Evolutionary conservation across 2,888 invertebrate genomes (phyloP), one percentile per base, ranked within the genome.

Genomic region (Steinernema carpocapsae): DNA sequence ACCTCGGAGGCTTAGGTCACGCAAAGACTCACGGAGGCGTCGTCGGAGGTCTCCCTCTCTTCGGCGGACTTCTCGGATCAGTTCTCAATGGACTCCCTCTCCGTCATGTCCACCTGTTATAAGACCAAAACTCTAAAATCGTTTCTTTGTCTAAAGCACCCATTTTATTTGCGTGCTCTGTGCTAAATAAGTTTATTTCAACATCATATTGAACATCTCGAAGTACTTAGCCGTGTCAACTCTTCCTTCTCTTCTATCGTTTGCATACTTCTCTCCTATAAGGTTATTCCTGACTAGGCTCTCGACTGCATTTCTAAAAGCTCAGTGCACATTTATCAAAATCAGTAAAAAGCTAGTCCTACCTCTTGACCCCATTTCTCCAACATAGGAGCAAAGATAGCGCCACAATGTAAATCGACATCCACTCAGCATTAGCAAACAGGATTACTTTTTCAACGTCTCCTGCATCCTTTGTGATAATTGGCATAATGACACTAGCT

Each of bases 181-280:
- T n/a, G n/a, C n/a, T n/a, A n/a, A n/a, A n/a, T n/a, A n/a, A n/a
- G n/a, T 32, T 32, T 29, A 64, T 14, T 26, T 6, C 26, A 64
- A 17, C 64, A 64, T 64, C 19, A 17, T 10, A 32, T 64, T 64
- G n/a, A 64, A 64, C 64, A 32, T 29, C 32, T 64, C 64, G n/a
- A 64, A 64, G 37, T 64, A 64, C 64, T 64, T 64, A 1, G 64
- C 64, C 32, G 64, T 64, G 29, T 64, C 64, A 29, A 64, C 64
- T 7, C 32, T 29, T 1, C 64, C 64, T 19, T 64, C 64, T n/a
- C 19, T 64, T 32, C 64, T 29, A 24, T 22, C 64, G 32, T n/a
- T 32, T 1, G 32, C 64, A 17, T 64, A 64, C 64, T 64, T 10
- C 12, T 4, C 64, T 29, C 64, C 64, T 4, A 64, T 64, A 1